Conservation (phyloP, 2,888 invertebrate species). For the Tubulanus polymorphus region DNA sequence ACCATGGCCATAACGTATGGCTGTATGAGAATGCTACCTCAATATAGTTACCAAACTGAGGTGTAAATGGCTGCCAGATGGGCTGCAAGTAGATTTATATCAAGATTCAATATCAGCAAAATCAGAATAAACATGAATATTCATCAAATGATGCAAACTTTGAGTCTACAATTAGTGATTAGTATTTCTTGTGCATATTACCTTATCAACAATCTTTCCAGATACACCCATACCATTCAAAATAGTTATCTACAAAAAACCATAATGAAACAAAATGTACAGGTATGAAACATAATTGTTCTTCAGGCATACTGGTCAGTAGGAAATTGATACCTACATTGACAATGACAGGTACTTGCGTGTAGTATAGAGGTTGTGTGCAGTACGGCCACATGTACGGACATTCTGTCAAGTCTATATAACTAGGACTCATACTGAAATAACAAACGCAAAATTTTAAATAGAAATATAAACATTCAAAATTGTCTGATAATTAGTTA, state of each 20-base stretch:
- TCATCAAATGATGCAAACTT: no score
- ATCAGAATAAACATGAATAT: no score
- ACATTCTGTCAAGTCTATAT: constrained; percentile 89
- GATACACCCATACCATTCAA: constrained; percentile 90
- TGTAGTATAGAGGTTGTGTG: constrained; percentile 87
- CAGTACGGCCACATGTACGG: constrained; percentile 99
- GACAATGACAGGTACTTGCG: constrained; percentile 80
- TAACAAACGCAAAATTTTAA: no score
- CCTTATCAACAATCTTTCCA: constrained; percentile 67
- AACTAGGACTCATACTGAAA: constrained; percentile 63
- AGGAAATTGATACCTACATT: constrained; percentile 60
- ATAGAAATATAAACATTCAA: not conserved
- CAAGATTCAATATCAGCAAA: no score
- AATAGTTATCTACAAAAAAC: constrained; percentile 65
- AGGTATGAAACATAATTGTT: not conserved
- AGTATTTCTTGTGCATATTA: constrained; percentile 20
- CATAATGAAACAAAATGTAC: not conserved
- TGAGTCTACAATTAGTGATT: no score
- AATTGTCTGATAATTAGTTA: not conserved
- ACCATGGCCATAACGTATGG: constrained; percentile 91
- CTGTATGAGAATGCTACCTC: constrained; percentile 74
- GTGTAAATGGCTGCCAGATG: constrained; percentile 83
- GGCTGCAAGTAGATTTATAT: constrained; percentile 57
- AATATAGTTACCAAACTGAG: constrained; percentile 73
- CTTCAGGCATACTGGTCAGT: not conserved